These are phyloP conservation scores for Pinna nobilis DNA, from an alignment of 1,140 invertebrate genomes.

Conservation along the genomic window DNA sequence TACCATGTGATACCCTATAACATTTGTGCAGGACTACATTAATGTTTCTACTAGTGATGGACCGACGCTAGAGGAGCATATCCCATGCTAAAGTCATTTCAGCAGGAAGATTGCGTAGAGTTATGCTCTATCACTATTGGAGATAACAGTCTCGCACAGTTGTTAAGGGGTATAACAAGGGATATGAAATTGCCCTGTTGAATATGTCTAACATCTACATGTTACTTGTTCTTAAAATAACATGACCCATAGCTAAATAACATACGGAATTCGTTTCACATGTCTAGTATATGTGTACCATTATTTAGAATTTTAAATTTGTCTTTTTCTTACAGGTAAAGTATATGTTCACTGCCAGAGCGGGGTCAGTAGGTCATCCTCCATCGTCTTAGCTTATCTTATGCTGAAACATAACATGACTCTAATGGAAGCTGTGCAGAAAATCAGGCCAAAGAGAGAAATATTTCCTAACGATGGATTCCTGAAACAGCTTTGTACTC, in stretches of 20 bases:
- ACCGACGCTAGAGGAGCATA: too few species aligned
- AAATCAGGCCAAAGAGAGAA: conserved; percentile 77
- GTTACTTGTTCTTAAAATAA: not conserved
- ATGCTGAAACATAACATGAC: conserved; percentile 90
- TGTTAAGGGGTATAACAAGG: too few species aligned
- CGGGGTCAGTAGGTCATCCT: conserved; percentile 93
- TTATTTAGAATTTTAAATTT: not conserved
- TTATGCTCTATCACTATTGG: too few species aligned
- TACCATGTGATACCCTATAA: too few species aligned
- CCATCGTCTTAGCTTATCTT: conserved; percentile 93
- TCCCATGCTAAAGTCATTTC: too few species aligned
- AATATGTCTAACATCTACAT: not conserved
- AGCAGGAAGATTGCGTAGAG: too few species aligned
- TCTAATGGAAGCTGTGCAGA: conserved; percentile 82
- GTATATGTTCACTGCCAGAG: conserved; percentile 95
- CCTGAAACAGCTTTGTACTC: conserved; percentile 68
- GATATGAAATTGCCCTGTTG: too few species aligned
- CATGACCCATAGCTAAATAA: not conserved
- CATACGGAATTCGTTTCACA: not conserved
- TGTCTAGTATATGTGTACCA: not conserved
- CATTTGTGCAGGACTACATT: too few species aligned
- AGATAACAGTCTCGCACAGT: too few species aligned
- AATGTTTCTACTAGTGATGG: too few species aligned
- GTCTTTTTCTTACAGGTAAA: conserved; percentile 63
- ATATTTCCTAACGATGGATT: conserved; percentile 75